phyloP scores from a whole-genome alignment of 1,140 invertebrate genomes.

The Phortica variegata region DNA sequence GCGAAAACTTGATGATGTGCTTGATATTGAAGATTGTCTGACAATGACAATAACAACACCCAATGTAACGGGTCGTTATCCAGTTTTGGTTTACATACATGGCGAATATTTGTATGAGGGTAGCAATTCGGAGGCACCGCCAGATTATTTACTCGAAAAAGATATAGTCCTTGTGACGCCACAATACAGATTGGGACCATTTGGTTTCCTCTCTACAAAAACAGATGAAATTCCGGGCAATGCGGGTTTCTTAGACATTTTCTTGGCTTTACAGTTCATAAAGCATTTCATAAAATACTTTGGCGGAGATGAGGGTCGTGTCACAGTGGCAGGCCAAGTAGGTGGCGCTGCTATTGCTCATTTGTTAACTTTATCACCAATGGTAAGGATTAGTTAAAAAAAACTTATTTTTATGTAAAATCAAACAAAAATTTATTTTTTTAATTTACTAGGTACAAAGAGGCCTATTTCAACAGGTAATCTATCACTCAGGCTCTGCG shows the following conservation, averaged over 20 bases:
- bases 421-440: neutral
- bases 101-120: conserved; percentile 54
- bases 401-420: neutral
- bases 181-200: conserved; percentile 73
- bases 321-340: conserved; percentile 65
- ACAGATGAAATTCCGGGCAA: conserved; percentile 67
- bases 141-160: conserved; percentile 72
- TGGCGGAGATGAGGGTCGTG: conserved; percentile 65
- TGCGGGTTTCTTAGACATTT: conserved; percentile 67
- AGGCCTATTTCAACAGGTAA: conserved; percentile 47
- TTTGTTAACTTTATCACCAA: conserved; percentile 57
- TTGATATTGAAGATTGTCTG: conserved; percentile 50
- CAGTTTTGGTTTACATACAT: conserved; percentile 53
- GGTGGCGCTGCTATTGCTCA: conserved; percentile 61
- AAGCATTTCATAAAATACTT: conserved; percentile 67
- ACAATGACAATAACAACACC: conserved; percentile 47
- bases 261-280: conserved; percentile 65
- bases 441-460: conserved; percentile 24
- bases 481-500: conserved; percentile 51
- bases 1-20: conserved; percentile 36
- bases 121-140: conserved; percentile 65
- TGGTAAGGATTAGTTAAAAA: too few species aligned
- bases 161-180: conserved; percentile 76
- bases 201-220: conserved; percentile 62
- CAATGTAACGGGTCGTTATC: conserved; percentile 33